phyloP scores from a whole-genome alignment of 1,140 invertebrate species.

The Tribolium castaneum region DNA sequence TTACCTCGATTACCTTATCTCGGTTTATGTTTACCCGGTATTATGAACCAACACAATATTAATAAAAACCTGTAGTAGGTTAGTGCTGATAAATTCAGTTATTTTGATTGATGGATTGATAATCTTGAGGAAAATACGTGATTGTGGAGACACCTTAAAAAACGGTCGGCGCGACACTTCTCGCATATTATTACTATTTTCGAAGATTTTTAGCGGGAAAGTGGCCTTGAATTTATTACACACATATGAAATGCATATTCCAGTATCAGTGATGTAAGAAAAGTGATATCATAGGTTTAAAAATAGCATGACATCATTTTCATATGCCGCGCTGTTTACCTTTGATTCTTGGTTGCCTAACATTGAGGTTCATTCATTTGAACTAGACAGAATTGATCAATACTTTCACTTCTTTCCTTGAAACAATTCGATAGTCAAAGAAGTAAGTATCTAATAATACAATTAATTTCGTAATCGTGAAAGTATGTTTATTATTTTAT shows the following conservation, averaged over 20 bases:
- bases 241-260: constrained; percentile 27
- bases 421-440: no score
- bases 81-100: background rate
- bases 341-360: constrained; percentile 38
- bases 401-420: background rate
- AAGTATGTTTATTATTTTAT: no score
- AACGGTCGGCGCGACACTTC: background rate
- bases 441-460: no score
- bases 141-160: background rate
- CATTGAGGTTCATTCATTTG: background rate
- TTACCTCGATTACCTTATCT: constrained; percentile 11
- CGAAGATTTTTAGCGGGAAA: constrained; percentile 13
- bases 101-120: background rate
- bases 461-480: no score
- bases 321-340: constrained; percentile 48
- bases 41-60: background rate
- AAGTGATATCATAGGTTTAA: constrained; percentile 35
- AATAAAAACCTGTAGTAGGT: background rate
- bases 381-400: background rate
- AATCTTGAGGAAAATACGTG: background rate
- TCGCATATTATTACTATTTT: constrained; percentile 20
- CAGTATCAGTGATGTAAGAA: constrained; percentile 37
- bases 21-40: background rate
- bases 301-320: constrained; percentile 50
- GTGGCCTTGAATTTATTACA: constrained; percentile 32